Conservation (phyloP, 2,113 vertebrate genomes). For the Solea solea region DNA sequence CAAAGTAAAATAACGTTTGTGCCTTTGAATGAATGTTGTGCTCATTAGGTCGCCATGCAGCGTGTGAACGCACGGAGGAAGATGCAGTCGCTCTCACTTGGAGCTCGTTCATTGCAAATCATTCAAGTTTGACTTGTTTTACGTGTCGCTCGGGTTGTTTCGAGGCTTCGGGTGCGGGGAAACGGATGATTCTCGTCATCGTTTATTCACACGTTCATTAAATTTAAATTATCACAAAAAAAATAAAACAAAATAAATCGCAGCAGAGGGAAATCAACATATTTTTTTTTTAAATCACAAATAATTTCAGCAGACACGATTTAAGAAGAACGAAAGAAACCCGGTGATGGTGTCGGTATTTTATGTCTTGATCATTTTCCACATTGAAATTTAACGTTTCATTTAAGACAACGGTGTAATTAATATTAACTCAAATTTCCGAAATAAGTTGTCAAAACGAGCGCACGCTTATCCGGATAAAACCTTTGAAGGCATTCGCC, state of each 20-base stretch:
- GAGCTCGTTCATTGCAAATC: conserved; percentile 62
- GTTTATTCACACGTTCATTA: conserved; percentile 5
- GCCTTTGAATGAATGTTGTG: neutral
- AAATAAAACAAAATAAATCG: neutral
- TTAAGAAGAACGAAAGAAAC: neutral
- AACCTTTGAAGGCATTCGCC: conserved; percentile 44
- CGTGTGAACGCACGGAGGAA: neutral
- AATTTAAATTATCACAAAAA: neutral
- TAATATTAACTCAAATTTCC: conserved; percentile 10
- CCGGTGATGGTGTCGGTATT: neutral
- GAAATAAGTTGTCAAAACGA: conserved; percentile 58
- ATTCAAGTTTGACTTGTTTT: conserved; percentile 7
- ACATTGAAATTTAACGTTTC: conserved; percentile 3
- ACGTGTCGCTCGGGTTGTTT: conserved; percentile 15
- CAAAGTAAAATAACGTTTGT: neutral
- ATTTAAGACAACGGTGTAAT: conserved; percentile 23
- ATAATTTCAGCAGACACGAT: neutral
- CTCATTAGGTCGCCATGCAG: neutral
- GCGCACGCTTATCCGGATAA: conserved; percentile 39
- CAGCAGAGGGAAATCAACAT: neutral
- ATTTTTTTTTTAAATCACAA: neutral
- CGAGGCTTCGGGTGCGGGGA: conserved; percentile 4
- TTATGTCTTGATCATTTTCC: neutral
- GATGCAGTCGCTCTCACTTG: neutral
- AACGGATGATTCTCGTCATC: neutral